Evolutionary conservation across 2,797 vertebrate genomes (phyloP).

Genomic region (Ibycter americanus): DNA sequence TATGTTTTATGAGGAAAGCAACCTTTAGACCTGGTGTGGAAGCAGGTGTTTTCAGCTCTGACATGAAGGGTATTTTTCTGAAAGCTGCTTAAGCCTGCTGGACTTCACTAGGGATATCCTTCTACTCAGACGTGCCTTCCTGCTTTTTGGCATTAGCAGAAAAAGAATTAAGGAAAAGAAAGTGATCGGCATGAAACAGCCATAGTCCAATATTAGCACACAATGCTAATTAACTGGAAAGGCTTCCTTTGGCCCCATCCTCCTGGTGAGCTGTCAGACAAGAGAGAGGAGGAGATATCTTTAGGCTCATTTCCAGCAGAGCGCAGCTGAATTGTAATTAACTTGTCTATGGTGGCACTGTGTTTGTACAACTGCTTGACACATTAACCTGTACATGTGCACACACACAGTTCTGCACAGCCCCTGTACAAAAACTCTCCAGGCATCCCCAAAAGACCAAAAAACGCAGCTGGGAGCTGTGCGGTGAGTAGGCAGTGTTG

Average conservation of each 20-base stretch:
- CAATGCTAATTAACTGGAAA: background rate
- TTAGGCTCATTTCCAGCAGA: background rate
- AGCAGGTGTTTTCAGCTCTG: background rate
- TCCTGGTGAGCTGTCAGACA: background rate
- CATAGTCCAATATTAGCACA: background rate
- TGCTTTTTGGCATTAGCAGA: background rate
- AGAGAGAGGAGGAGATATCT: background rate
- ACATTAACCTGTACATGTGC: background rate
- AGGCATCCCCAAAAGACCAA: background rate
- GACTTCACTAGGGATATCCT: background rate
- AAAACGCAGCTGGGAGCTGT: background rate
- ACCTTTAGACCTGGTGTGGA: background rate
- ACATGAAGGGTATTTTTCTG: background rate
- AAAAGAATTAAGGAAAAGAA: background rate
- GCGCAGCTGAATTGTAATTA: background rate
- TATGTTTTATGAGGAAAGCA: background rate
- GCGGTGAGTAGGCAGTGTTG: background rate
- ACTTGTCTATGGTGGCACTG: accelerated
- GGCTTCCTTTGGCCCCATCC: background rate
- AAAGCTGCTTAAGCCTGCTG: background rate
- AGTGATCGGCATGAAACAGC: background rate
- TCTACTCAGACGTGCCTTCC: background rate
- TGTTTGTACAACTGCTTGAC: background rate
- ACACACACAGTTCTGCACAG: background rate
- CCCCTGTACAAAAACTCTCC: accelerated